phyloP scores from a whole-genome alignment of 2,888 invertebrate species.

The Ormyrus nitidulus region DNA sequence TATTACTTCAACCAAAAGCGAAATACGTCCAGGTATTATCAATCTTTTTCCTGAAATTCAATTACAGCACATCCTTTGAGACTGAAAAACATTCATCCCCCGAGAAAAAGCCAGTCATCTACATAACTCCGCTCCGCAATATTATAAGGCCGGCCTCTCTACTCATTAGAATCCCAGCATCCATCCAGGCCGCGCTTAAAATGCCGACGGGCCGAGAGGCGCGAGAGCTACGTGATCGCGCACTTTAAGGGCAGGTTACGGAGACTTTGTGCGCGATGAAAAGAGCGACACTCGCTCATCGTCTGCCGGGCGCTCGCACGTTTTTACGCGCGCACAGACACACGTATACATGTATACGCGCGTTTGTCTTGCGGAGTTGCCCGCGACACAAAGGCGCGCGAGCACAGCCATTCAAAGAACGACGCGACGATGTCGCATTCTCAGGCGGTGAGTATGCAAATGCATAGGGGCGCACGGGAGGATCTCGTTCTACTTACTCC shows the following conservation, averaged over 20 bases:
- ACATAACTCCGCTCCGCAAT: background rate
- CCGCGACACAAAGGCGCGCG: slow-evolving; percentile 39
- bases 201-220: slow-evolving; percentile 21
- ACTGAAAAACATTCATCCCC: background rate
- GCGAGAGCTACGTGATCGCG: slow-evolving; percentile 51
- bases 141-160: background rate
- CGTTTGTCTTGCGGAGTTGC: slow-evolving; percentile 38
- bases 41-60: no score
- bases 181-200: slow-evolving; percentile 33
- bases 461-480: slow-evolving; percentile 31
- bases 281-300: slow-evolving; percentile 3
- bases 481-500: slow-evolving; percentile 1
- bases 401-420: slow-evolving; percentile 15
- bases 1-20: no score
- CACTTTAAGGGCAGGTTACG: slow-evolving; percentile 51
- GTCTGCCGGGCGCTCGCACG: background rate
- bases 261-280: slow-evolving; percentile 29
- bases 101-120: slow-evolving; percentile 12
- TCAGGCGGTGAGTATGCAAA: slow-evolving; percentile 56
- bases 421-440: slow-evolving; percentile 32
- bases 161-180: slow-evolving; percentile 20
- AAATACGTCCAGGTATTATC: no score
- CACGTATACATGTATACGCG: background rate
- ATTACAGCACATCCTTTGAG: no score
- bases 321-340: background rate